phyloP scores from a whole-genome alignment of 2,113 vertebrate species.

The Aphelocoma coerulescens region DNA sequence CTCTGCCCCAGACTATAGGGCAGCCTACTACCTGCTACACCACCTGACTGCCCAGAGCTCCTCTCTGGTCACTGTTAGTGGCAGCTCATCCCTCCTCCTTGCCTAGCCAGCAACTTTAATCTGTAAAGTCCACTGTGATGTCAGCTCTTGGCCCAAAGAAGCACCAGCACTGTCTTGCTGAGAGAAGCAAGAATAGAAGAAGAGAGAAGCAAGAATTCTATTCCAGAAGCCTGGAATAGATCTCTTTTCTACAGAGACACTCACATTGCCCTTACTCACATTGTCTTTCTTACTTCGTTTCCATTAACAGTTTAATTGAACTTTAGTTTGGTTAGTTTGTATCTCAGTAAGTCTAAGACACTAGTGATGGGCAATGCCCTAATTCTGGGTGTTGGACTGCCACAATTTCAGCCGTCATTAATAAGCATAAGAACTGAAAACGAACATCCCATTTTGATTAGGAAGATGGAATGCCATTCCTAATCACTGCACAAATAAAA shows the following conservation, averaged over 20 bases:
- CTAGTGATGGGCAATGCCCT: background rate
- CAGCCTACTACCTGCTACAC: background rate
- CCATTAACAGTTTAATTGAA: background rate
- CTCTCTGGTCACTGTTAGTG: background rate
- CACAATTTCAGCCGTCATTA: background rate
- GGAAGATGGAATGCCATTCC: background rate
- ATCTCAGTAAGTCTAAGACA: background rate
- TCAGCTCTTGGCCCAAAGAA: background rate
- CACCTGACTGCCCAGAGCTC: background rate
- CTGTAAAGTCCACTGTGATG: background rate
- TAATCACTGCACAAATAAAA: conserved; percentile 12
- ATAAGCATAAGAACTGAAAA: background rate
- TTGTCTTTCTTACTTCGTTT: background rate
- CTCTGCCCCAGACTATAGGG: background rate
- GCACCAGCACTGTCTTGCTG: accelerated
- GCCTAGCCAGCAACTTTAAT: background rate
- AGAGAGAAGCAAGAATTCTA: too few relatives aligned
- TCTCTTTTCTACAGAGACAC: background rate
- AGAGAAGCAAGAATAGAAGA: too few relatives aligned
- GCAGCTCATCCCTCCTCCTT: background rate
- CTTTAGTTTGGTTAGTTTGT: background rate
- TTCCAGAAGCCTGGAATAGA: background rate
- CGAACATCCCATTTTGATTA: background rate
- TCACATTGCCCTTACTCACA: background rate
- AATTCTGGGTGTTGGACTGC: background rate